phyloP scores from a whole-genome alignment of 53 echinoderm and acorn worm species.

The Glandiceps talaboti region DNA sequence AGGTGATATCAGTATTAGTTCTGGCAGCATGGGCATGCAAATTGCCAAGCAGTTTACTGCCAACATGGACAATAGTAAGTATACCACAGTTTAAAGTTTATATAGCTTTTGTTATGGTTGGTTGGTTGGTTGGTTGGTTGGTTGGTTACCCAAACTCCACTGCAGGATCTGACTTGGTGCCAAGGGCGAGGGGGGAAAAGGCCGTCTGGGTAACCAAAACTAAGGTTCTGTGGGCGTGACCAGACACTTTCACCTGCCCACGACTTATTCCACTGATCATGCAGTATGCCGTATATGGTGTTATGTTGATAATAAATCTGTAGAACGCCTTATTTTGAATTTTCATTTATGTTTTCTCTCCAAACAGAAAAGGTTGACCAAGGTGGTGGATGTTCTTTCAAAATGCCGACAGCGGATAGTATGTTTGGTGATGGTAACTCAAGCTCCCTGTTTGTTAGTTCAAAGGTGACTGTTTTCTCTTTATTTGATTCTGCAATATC shows the following conservation, averaged over 20 bases:
- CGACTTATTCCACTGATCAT: background rate
- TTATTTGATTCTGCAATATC: too few species aligned
- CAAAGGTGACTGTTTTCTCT: too few species aligned
- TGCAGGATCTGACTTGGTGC: too few species aligned
- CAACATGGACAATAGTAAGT: constrained; percentile 55
- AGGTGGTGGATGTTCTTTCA: constrained; percentile 3
- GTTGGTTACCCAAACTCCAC: too few species aligned
- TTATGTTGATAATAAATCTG: too few species aligned
- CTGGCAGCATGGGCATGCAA: constrained; percentile 38
- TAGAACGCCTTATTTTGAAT: too few species aligned
- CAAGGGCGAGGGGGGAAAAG: too few species aligned
- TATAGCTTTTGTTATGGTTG: too few species aligned
- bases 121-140: too few species aligned
- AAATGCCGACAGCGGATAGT: background rate
- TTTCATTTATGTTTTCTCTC: background rate
- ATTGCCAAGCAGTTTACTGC: constrained; percentile 56
- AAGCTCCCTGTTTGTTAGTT: background rate
- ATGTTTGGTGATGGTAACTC: constrained; percentile 9
- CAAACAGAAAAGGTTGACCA: constrained; percentile 1
- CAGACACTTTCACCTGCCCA: background rate
- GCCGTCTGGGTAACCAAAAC: background rate
- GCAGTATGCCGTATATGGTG: too few species aligned
- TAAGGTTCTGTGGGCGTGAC: background rate
- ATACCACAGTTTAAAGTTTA: too few species aligned
- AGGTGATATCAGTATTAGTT: constrained; percentile 34